Base-by-base conservation (phyloP, 2,113 vertebrate genomes). In the Tympanuchus pallidicinctus region DNA sequence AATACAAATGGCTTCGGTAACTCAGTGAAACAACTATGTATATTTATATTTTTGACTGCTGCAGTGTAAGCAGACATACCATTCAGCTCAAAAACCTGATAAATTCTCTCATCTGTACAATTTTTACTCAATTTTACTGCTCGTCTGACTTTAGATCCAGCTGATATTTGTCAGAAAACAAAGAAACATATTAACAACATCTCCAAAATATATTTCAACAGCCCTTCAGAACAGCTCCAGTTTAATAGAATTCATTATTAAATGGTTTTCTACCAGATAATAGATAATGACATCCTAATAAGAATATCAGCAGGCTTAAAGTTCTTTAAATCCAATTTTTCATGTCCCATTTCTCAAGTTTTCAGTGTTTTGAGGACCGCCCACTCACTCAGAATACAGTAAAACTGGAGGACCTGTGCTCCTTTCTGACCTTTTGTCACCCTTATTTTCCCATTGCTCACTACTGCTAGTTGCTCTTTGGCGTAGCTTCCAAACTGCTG, bases 241-340 rank as follows among this genome's bases (percentile, higher is more conserved):
- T 75, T 92, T 75, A 85, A 78, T 13, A 72, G n/a, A 75, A 90
- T 78, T 90, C 65, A 91, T 84, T 94, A 71, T 81, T 84, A 86
- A 78, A 79, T 60, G 18, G 2, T 74, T 91, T 93, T 82, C 61
- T 71, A 28, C 6, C 13, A 34, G 18, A 42, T 67, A 87, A 83
- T 54, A 88, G 66, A 30, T 83, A 86, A 83, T 86, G 65, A 61
- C 47, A 78, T 61, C 57, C 38, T 81, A 75, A 77, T 63, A 82
- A 1, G 5, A 84, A 86, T 86, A 82, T 77, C 70, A 95, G 45
- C 54, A 84, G 25, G 47, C 43, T 65, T 56, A 74, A 69, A 86
- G 38, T 83, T 93, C 27, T 43, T 57, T 65, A 61, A 86, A 86
- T 86, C 8, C 0, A 21, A 2, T 27, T 81, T 77, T 70, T 84